Conservation (phyloP, 2,888 invertebrate species). For the Pyralis farinalis region DNA sequence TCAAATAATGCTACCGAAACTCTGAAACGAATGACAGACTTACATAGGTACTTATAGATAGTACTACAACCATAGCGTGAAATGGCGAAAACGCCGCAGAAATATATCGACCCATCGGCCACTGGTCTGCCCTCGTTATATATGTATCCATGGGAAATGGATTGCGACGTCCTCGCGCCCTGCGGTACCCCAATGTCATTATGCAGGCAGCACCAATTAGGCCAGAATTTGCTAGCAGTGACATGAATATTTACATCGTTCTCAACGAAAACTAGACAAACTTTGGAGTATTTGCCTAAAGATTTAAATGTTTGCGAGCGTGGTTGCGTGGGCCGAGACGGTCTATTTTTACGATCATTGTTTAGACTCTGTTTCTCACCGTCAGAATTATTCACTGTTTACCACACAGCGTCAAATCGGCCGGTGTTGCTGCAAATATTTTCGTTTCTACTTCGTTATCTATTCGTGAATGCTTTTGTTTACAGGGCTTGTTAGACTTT, state of each 20-base stretch:
- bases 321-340: constrained; percentile 2
- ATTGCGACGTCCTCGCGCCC: constrained; percentile 49
- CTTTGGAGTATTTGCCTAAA: background rate
- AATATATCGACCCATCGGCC: constrained; percentile 72
- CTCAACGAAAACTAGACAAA: constrained; percentile 15
- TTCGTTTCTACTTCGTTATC: background rate
- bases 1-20: constrained; percentile 33
- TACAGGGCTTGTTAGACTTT: background rate
- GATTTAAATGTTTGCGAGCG: constrained; percentile 9
- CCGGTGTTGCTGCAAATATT: constrained; percentile 10
- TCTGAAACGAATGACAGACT: constrained; percentile 28
- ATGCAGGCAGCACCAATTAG: too few species aligned
- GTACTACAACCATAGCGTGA: constrained; percentile 25
- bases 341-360: constrained; percentile 14
- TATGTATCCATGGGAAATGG: constrained; percentile 52
- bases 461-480: background rate
- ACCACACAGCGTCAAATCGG: constrained; percentile 8
- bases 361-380: constrained; percentile 13
- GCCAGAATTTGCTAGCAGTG: too few species aligned
- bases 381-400: constrained; percentile 8
- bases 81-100: constrained; percentile 69
- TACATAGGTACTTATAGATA: constrained; percentile 17
- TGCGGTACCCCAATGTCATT: constrained; percentile 31
- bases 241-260: constrained; percentile 26
- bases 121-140: constrained; percentile 45